Base-by-base conservation (phyloP, 2,797 vertebrate species). In the Artibeus jamaicensis region DNA sequence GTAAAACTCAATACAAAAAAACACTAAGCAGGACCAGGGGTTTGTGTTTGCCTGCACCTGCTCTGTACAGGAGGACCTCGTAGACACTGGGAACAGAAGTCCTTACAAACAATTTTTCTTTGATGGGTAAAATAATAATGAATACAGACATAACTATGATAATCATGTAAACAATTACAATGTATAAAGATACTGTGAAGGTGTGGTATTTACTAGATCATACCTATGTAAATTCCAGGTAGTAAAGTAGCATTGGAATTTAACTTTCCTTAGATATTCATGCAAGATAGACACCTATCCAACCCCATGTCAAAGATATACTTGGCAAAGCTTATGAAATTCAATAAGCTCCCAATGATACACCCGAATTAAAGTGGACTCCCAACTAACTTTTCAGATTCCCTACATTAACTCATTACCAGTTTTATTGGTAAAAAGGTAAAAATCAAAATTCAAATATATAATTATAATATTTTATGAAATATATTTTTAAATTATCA, bases 371-470 rank as follows among this genome's bases (percentile, higher is more conserved):
- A 68, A 82, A 74, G 42, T 68, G 18, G 3, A 68, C 68, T 32
- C 32, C 6, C 48, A 88, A 71, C 37, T 70, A 67, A 68, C 68
- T 87, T 92, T 84, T 55, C 44, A 90, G n/a, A 94, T 21, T 24
- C 7, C 4, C 50, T 93, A 37, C 1, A 26, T 86, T 79, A 53
- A 50, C 14, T 48, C 53, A 53, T 44, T 53, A 42, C 15, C 19
- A 85, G 50, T 21, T 88, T 89, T 95, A 62, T 55, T 34, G 32
- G 21, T 68, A 82, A 85, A 91, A 95, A 86, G 26, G 48, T 42
- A n/a, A 91, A 16, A 94, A 84, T 84, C 34, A 89, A 92, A 93
- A 90, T 88, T 37, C 39, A 97, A 92, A 85, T 86, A 87, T 10
- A 6, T n/a, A 68, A 84, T 82, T 89, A 55, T 50, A 91, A 93